These are phyloP conservation scores for Marmota monax DNA, from an alignment of 2,113 vertebrate genomes.

Conservation along the genomic window DNA sequence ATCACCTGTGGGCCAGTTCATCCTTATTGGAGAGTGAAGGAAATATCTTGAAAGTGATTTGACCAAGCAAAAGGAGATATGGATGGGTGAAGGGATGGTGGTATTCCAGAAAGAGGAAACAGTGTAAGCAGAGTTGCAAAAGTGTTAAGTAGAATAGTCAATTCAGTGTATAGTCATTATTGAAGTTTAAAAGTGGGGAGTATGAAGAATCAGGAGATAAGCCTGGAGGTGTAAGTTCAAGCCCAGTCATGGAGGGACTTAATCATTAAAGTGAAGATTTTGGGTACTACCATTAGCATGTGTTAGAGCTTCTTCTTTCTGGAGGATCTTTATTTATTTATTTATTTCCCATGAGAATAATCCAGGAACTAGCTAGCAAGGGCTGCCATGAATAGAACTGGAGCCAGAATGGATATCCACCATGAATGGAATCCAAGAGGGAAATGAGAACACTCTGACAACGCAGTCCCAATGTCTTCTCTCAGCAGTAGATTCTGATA, in stretches of 20 bases:
- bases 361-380: neutral
- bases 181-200: neutral
- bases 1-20: neutral
- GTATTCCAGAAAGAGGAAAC: neutral
- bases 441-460: neutral
- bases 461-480: neutral
- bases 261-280: neutral
- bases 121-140: neutral
- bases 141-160: neutral
- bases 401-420: neutral
- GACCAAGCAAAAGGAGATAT: neutral
- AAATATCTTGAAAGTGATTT: neutral
- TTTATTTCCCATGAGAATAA: neutral
- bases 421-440: neutral
- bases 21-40: neutral
- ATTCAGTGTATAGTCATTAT: neutral
- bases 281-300: neutral
- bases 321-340: neutral
- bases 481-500: neutral
- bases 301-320: neutral
- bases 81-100: neutral
- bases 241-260: neutral
- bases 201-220: neutral
- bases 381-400: neutral
- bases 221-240: neutral